These are phyloP conservation scores for Cochlearius cochlearius DNA, from an alignment of 2,113 vertebrate genomes.

Conservation along the genomic window DNA sequence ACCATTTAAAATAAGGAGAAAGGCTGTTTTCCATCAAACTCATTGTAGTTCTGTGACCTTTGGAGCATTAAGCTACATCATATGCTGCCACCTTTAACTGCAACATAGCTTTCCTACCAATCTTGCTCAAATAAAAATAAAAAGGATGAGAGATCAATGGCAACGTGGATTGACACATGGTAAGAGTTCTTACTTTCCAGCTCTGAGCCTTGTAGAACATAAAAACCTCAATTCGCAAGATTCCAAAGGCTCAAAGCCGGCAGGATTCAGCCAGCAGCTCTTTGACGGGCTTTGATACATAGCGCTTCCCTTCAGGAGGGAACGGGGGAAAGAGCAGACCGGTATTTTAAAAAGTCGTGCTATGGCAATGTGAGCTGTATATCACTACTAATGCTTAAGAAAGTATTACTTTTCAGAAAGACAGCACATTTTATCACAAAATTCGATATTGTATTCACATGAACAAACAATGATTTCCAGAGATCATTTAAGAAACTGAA, in stretches of 20 bases:
- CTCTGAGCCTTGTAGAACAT: slow-evolving; percentile 51
- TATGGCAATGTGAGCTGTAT: slow-evolving; percentile 14
- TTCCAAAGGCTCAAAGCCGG: slow-evolving; percentile 26
- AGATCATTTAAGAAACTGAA: slow-evolving; percentile 73
- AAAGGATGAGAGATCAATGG: slow-evolving; percentile 54
- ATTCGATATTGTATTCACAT: slow-evolving; percentile 64
- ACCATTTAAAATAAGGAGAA: slow-evolving; percentile 80
- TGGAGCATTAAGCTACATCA: slow-evolving; percentile 61
- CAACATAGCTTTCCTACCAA: slow-evolving; percentile 47
- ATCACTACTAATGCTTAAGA: slow-evolving; percentile 8
- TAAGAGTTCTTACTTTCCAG: slow-evolving; percentile 50
- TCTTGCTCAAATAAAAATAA: slow-evolving; percentile 66
- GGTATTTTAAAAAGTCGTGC: slow-evolving; percentile 6
- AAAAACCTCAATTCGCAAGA: slow-evolving; percentile 54
- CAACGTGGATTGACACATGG: slow-evolving; percentile 46
- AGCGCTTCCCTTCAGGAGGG: slow-evolving; percentile 17
- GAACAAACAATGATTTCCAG: slow-evolving; percentile 74
- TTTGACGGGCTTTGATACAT: neutral
- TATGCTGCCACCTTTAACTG: slow-evolving; percentile 39
- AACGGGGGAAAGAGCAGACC: neutral
- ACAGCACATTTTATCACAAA: slow-evolving; percentile 64
- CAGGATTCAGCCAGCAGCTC: slow-evolving; percentile 38
- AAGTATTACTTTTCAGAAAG: slow-evolving; percentile 64
- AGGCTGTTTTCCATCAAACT: slow-evolving; percentile 87
- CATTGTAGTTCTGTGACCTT: slow-evolving; percentile 69